These are phyloP conservation scores for Emmelina monodactyla DNA, from an alignment of 2,888 invertebrate species.

Conservation along the genomic window DNA sequence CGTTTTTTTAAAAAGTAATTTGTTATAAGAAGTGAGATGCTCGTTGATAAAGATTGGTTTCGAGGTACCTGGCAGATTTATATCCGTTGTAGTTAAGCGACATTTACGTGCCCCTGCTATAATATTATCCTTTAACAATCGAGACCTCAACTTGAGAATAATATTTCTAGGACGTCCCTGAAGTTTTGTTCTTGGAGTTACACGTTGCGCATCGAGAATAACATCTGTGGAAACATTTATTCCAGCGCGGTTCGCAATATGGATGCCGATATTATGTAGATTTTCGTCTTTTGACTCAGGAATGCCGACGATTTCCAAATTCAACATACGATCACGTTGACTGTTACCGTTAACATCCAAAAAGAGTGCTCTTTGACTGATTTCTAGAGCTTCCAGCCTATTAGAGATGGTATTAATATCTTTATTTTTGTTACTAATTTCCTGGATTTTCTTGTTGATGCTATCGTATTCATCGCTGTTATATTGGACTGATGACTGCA, in stretches of 20 bases:
- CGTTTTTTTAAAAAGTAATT: neutral
- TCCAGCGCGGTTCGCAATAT: no score
- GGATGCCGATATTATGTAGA: no score
- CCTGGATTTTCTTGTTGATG: neutral
- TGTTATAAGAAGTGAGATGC: neutral
- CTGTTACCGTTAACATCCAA: no score
- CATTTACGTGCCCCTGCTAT: constrained; percentile 7
- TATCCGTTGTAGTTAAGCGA: constrained; percentile 3
- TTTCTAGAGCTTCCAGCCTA: no score
- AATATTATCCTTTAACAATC: constrained; percentile 5
- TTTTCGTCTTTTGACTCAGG: constrained; percentile 4
- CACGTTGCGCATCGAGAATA: no score
- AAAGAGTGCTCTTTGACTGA: no score
- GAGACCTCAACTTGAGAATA: constrained; percentile 4
- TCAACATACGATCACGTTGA: constrained; percentile 2
- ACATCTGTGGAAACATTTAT: no score
- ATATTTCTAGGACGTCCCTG: constrained; percentile 7
- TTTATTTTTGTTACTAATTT: no score
- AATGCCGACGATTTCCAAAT: constrained; percentile 4
- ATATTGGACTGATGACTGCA: neutral
- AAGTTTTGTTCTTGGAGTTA: constrained; percentile 3
- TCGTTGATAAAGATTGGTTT: neutral
- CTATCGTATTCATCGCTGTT: neutral
- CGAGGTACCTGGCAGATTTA: constrained; percentile 4
- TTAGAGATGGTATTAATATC: no score